phyloP scores from a whole-genome alignment of 1,140 invertebrate species.

The Bombus ignitus region DNA sequence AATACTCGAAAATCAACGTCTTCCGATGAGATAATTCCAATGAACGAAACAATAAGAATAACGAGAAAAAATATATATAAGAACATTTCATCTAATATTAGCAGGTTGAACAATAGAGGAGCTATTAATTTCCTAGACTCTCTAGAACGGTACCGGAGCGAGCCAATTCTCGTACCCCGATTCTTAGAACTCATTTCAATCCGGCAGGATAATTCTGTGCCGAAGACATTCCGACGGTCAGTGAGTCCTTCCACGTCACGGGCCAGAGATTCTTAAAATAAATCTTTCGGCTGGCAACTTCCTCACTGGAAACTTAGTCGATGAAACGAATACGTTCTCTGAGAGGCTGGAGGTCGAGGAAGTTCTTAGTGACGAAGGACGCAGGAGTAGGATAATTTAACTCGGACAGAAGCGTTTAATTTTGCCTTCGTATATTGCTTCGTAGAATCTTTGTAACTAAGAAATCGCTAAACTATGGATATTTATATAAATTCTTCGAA shows the following conservation, averaged over 20 bases:
- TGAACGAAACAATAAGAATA: background rate
- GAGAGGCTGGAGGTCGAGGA: background rate
- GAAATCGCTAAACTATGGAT: background rate
- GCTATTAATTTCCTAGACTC: conserved; percentile 44
- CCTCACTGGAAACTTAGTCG: conserved; percentile 23
- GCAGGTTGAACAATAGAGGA: conserved; percentile 35
- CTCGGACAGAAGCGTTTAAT: background rate
- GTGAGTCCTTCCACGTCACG: conserved; percentile 42
- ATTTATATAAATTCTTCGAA: background rate
- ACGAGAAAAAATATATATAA: background rate
- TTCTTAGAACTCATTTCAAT: conserved; percentile 54
- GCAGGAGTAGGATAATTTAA: background rate
- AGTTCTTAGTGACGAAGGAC: background rate
- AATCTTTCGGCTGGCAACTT: conserved; percentile 42
- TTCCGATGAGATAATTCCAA: background rate
- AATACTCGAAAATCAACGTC: background rate
- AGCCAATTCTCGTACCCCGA: conserved; percentile 37
- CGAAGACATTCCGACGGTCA: conserved; percentile 47
- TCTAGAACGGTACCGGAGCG: conserved; percentile 31
- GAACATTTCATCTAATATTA: conserved; percentile 31
- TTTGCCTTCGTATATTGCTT: background rate
- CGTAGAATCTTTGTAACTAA: background rate
- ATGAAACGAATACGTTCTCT: conserved; percentile 25
- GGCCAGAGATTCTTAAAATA: conserved; percentile 43
- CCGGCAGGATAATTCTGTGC: conserved; percentile 47